Evolutionary conservation across 37 sponge, comb jelly and placozoan species (phyloP), one percentile per base, ranked within the genome.

Genomic region (Dysidea cf. avara): DNA sequence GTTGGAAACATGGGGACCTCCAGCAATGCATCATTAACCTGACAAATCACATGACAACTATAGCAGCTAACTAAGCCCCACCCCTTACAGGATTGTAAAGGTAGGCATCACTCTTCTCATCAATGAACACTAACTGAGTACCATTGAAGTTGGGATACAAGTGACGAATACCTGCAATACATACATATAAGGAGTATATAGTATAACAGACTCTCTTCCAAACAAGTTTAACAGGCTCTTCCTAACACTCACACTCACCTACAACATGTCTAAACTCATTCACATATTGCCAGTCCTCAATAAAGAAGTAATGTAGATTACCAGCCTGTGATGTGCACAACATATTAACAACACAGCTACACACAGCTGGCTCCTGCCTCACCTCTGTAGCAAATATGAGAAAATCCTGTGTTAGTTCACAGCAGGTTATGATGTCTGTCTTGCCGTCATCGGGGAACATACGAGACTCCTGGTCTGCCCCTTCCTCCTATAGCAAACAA

Each of bases 221-320:
- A 3, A 3, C 32, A 3, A 20, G n/a, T n/a, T n/a, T n/a, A n/a
- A n/a, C n/a, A n/a, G n/a, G n/a, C n/a, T n/a, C n/a, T n/a, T n/a
- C n/a, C n/a, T n/a, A 12, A 43, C 46, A 43, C 7, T 9, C 46
- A 43, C 9, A 9, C 46, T 43, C 46, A 89, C 90, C 90, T 5
- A 88, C 55, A 20, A 75, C 86, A 70, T 97, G 98, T 18, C 78
- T 77, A 56, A 61, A 94, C 61, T 97, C 98, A 69, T 81, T 87
- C 32, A 97, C 94, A 69, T 74, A 77, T 66, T 85, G 85, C 98
- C 98, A 97, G 57, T 97, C 98, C 62, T 93, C 95, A 31, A 93
- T 59, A 56, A 64, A 85, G 74, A 97, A 97, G 67, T 86, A 90
- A 25, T 69, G 73, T 18, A 97, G 61, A 40, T n/a, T 76, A 6